Base-by-base conservation (phyloP, 2,113 vertebrate genomes). In the Hippocampus comes region DNA sequence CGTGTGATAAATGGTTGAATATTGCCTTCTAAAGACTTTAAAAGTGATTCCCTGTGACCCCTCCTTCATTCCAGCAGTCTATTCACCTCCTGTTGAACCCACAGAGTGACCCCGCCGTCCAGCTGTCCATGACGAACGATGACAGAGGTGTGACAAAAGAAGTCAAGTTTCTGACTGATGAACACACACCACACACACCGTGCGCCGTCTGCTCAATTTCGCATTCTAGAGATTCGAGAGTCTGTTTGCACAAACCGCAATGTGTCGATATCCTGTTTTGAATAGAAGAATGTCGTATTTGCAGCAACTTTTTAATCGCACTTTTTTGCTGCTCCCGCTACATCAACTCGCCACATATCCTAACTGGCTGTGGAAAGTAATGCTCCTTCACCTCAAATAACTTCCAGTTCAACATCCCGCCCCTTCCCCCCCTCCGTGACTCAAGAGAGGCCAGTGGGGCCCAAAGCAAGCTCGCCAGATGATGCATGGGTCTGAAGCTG, bases 121-220 rank as follows among this genome's bases (percentile, higher is more conserved):
- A 72, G 81, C 73, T 81, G 78, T 67, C 80, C 73, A 63, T 89
- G 89, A 90, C 43, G 78, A 79, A 87, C 51, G 82, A 86, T 83
- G 85, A 87, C 87, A 84, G 86, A 82, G 74, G 76, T 72, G 79
- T 82, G 79, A 89, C 82, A 79, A 79, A 76, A 78, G 73, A 71
- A 67, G 71, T 73, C 78, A 68, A 72, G 77, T 75, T 63, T 76
- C 79, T 81, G 81, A 84, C 76, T 80, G 81, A 88, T 87, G 81
- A 89, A 84, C 82, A 72, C 42, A 9, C 41, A n/a, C 17, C 64
- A 25, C 63, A 73, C 20, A 68, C 71, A 59, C 43, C n/a, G 3
- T 12, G 65, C 67, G 41, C 23, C 17, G 17, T 18, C 27, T 34
- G 27, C 59, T 61, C 20, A 11, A 34, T 30, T 34, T 61, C 3